Evolutionary conservation across 2,797 vertebrate genomes (phyloP), one percentile per base, ranked within the genome.

Genomic region (Pipistrellus kuhlii): DNA sequence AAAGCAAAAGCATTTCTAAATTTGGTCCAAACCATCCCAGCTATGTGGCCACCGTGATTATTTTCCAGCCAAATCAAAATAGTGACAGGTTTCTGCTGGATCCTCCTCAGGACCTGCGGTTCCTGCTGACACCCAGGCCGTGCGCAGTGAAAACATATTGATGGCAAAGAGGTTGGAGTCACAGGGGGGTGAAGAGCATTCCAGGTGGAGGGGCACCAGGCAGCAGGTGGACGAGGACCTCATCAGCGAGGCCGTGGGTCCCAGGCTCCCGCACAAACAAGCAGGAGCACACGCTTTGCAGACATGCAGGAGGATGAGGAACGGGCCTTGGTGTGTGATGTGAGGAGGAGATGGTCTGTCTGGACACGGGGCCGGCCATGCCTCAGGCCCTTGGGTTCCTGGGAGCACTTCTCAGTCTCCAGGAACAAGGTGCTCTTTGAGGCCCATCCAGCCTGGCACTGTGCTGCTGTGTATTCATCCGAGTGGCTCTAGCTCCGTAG

Each of bases 291-390:
- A 41, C 0, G 8, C 21, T 83, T 35, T 55, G 72, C 38, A 55
- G 48, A n/a, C 21, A 30, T 23, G 71, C 32, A 12, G 4, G 12
- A 12, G 30, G 8, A 18, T 27, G 4, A 51, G 0, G 1, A 44
- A 46, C 4, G 51, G 77, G 46, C 23, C 48, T 71, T 30, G 2
- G 6, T 21, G 11, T 25, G 17, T 78, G 18, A 17, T 0, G 4
- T 20, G 20, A 92, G 30, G 59, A 25, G 44, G 2, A 8, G 8
- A 21, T 0, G 0, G 38, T 55, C 41, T 38, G 21, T 41, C 12
- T 64, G 62, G 11, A 35, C 0, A 0, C 35, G n/a, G 13, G 48
- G 25, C 23, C 12, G 68, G 51, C 30, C 8, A 55, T 0, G 0
- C n/a, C 32, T 64, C n/a, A 55, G 90, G 76, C 32, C 12, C 10